Evolutionary conservation across 2,888 invertebrate genomes (phyloP).

Genomic region (Rhagophthalmus giganteus): DNA sequence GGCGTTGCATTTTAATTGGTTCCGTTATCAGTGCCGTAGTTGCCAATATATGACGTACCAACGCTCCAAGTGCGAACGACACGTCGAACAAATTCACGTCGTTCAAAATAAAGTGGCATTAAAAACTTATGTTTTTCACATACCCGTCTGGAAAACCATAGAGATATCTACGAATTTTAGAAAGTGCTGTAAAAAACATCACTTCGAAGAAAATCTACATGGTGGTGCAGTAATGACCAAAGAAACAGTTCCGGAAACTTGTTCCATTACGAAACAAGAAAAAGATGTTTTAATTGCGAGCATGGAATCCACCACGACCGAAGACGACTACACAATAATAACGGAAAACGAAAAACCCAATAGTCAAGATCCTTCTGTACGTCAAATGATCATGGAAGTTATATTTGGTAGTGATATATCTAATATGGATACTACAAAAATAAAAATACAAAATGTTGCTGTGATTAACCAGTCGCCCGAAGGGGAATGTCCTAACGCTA

Average conservation of each 20-base stretch:
- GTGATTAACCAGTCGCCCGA: background rate
- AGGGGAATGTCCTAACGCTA: background rate
- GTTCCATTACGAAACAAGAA: no score
- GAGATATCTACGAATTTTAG: conserved; percentile 44
- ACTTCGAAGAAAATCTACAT: conserved; percentile 10
- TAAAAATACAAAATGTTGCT: no score
- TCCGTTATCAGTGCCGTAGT: conserved; percentile 73
- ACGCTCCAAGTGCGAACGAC: conserved; percentile 67
- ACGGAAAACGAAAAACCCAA: conserved; percentile 7
- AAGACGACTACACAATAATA: no score
- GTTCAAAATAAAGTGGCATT: conserved; percentile 55
- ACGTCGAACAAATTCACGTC: conserved; percentile 64
- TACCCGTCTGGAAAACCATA: conserved; percentile 47
- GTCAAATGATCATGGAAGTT: conserved; percentile 53
- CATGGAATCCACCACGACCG: no score
- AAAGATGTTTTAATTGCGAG: no score
- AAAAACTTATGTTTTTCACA: conserved; percentile 47
- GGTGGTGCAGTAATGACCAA: no score
- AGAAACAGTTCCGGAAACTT: no score
- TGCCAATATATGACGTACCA: conserved; percentile 72
- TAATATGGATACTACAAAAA: background rate
- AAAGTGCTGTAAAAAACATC: conserved; percentile 4
- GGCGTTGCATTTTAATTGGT: conserved; percentile 70
- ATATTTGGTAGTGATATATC: conserved; percentile 46
- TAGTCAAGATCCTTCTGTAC: conserved; percentile 40